Percentiles rank a stretch among this genome's conserved stretches.
Evolutionary conservation across 2,113 vertebrate species (phyloP).

Genomic region (Heliornis fulica): DNA sequence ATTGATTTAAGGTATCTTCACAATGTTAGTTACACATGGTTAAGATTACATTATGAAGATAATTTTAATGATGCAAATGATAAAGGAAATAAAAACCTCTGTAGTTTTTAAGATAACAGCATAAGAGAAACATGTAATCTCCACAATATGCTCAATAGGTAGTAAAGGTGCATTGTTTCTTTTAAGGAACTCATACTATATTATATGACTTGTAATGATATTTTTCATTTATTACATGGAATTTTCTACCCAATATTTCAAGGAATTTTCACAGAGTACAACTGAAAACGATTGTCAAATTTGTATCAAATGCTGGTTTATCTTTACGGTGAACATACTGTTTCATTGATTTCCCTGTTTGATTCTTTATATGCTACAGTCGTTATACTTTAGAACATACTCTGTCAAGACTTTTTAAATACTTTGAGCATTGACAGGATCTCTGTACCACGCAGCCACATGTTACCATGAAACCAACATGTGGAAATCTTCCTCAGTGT

Average conservation of each 20-base stretch:
- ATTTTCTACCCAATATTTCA: background rate
- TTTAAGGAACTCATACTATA: background rate
- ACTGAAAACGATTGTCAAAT: background rate
- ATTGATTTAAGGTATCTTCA: background rate
- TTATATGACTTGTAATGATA: background rate
- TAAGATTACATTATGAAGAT: background rate
- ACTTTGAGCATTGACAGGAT: background rate
- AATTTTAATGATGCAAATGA: background rate
- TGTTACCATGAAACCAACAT: background rate
- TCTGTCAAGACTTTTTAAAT: background rate
- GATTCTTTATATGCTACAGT: background rate
- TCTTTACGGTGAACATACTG: background rate
- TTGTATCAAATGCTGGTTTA: background rate
- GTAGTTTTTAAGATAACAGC: background rate
- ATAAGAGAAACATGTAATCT: background rate
- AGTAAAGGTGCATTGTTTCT: background rate
- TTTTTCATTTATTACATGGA: background rate
- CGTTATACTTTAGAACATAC: background rate
- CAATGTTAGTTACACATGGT: background rate
- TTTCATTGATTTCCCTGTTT: background rate
- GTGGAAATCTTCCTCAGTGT: background rate
- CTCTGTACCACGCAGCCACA: background rate
- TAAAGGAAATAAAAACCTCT: background rate
- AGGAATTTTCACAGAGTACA: background rate
- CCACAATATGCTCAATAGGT: background rate